These are phyloP conservation scores for Rhabditoides inermis DNA, from an alignment of 2,888 invertebrate species.

Conservation along the genomic window DNA sequence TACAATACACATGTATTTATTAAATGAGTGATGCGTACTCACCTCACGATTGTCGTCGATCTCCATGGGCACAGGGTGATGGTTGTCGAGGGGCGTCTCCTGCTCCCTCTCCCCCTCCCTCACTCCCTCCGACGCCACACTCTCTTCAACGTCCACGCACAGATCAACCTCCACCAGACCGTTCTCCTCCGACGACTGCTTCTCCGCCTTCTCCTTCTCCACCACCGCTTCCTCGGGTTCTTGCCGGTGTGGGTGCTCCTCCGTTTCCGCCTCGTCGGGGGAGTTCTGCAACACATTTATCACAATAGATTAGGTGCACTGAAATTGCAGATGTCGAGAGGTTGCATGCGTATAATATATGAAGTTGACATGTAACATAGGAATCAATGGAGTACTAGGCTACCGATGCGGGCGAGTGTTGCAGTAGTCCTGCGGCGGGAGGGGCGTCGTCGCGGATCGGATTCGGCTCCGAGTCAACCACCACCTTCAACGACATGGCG, in stretches of 20 bases:
- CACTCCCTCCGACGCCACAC: too few species aligned
- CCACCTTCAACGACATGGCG: slow-evolving; percentile 6
- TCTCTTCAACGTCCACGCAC: too few species aligned
- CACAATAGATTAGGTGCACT: slow-evolving; percentile 1
- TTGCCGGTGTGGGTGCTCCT: not conserved
- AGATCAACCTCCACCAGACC: too few species aligned
- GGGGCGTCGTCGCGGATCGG: slow-evolving; percentile 37
- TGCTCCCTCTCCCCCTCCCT: too few species aligned
- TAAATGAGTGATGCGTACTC: too few species aligned
- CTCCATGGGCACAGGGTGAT: too few species aligned
- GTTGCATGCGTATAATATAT: not conserved
- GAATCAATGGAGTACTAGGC: not conserved
- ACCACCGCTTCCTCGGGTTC: not conserved
- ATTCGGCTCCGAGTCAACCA: slow-evolving; percentile 43
- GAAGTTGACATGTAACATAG: not conserved
- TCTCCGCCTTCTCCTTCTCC: too few species aligned
- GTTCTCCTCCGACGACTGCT: too few species aligned
- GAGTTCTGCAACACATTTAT: slow-evolving; percentile 10
- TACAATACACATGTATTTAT: too few species aligned
- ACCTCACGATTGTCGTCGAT: too few species aligned
- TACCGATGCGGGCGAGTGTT: slow-evolving; percentile 38
- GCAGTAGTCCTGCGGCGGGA: slow-evolving; percentile 18
- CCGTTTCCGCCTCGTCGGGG: slow-evolving; percentile 26
- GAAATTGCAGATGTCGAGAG: not conserved
- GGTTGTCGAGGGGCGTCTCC: too few species aligned